Base-by-base conservation (phyloP, 2,113 vertebrate species). In the Neotragus pygmaeus region DNA sequence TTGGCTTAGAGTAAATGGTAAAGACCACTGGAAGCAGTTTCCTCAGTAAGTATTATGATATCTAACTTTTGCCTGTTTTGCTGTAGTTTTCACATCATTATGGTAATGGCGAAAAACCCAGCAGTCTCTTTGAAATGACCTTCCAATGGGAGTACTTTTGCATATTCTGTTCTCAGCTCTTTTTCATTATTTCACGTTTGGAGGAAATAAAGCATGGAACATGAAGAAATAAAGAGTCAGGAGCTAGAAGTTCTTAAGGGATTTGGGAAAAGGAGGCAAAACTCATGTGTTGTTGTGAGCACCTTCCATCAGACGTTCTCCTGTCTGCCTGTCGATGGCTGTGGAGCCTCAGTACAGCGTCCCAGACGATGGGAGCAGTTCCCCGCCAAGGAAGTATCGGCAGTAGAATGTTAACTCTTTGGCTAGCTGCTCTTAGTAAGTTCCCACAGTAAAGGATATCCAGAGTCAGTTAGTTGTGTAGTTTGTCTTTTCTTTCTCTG, bases 151-250 rank as follows among this genome's bases (percentile, higher is more conserved):
- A 21, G 60, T 89, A 43, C 30, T 43, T 94, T 55, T 25, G 17
- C 66, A 4, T 96, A 39, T 91, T 85, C 53, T 96, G 14, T 27
- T 93, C 30, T 43, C n/a, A 53, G 23, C 4, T 92, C 16, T 66
- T 14, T 92, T 94, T 39, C 36, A 55, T 93, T 86, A 78, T 95
- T 96, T 95, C 51, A n/a, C 94, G 30, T 81, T 95, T 85, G 45
- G 66, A 45, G 19, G 28, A 97, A 92, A 53, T 81, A 92, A 95
- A 94, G 19, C 64, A n/a, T 27, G 62, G 7, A 9, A 62, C 75
- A 94, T 75, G 58, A 92, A 95, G 81, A 33, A 89, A 11, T 66
- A 81, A 89, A 89, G 16, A 9, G 39, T 49, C 36, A 73, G 27
- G 25, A 62, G 66, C 28, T 57, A 21, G 66, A 57, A 14, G 11